Evolutionary conservation across 2,888 invertebrate genomes (phyloP), one percentile per base, ranked within the genome.

Genomic region (Agrilus cyanescens): DNA sequence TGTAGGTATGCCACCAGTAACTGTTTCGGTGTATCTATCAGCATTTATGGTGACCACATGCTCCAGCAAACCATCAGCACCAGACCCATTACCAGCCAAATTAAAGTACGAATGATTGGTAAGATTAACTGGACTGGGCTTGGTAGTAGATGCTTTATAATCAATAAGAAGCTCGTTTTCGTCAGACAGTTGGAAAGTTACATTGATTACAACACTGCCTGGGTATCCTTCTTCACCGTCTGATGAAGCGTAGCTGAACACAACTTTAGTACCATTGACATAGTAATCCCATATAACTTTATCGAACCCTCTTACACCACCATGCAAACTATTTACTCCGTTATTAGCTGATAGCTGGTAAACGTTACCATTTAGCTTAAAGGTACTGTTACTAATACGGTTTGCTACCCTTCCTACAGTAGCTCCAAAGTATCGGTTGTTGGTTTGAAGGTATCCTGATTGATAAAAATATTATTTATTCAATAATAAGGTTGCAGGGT

Each of bases 71-170:
- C 74, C 74, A 7, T 70, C 67, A 2, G 73, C 64, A 2, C 85
- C 85, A 12, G 76, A 67, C 57, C 82, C 82, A 67, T 93, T 89
- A n/a, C 94, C 94, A 38, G 82, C 88, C 32, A 96, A 72, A 68
- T 96, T 96, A 66, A 95, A 94, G 63, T 86, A 95, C 1, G 85
- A 78, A 58, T 93, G 85, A 63, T 85, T 87, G 37, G 90, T 90
- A 43, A 96, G 67, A 64, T 89, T 94, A 46, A 95, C 71, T 12
- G 85, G 78, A 0, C 93, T 94, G 0, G 85, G 75, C 58, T 85
- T 84, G 8, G 78, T 81, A 3, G 84, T 76, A 3, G 76, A 77
- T 13, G 87, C 88, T 49, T 71, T 76, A 73, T 85, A 88, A 46
- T 80, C 74, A 4, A 94, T 76, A 45, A 75, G 68, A 33, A 96